phyloP scores from a whole-genome alignment of 2,113 vertebrate genomes.

The Suricata suricatta region DNA sequence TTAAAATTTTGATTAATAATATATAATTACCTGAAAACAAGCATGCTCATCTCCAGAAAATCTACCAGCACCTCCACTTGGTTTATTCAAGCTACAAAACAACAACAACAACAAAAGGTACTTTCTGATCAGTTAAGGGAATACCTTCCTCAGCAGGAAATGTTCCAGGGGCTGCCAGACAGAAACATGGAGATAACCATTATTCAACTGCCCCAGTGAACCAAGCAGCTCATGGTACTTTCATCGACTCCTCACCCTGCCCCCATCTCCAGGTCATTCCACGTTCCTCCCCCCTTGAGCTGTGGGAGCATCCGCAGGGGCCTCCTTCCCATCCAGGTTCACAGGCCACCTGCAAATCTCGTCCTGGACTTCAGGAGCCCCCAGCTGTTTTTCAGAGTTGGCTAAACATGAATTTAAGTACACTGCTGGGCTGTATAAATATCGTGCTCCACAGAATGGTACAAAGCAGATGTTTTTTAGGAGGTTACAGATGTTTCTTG shows the following conservation, averaged over 20 bases:
- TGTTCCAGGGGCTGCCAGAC: not conserved
- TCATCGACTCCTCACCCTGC: accelerated
- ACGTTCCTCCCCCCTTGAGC: not conserved
- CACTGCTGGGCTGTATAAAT: slow-evolving; percentile 69
- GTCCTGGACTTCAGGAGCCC: slow-evolving; percentile 38
- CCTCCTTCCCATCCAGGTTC: not conserved
- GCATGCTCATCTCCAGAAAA: not conserved
- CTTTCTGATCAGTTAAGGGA: not conserved
- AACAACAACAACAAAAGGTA: too few species aligned
- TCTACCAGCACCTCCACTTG: not conserved
- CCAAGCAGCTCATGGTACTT: not conserved
- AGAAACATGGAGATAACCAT: not conserved
- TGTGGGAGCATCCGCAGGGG: not conserved
- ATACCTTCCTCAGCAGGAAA: not conserved
- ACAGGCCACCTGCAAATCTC: slow-evolving; percentile 1
- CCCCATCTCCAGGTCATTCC: not conserved
- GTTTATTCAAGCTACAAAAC: not conserved
- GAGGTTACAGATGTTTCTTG: slow-evolving; percentile 68
- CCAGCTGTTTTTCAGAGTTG: slow-evolving; percentile 72
- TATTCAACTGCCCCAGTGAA: not conserved
- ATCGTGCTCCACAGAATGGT: slow-evolving; percentile 71
- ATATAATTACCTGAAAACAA: not conserved
- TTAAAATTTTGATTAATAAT: not conserved
- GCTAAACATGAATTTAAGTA: slow-evolving; percentile 75
- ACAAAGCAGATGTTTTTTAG: slow-evolving; percentile 78